Evolutionary conservation across 2,113 vertebrate species (phyloP), one percentile per base, ranked within the genome.

Genomic region (Notiomystis cincta): DNA sequence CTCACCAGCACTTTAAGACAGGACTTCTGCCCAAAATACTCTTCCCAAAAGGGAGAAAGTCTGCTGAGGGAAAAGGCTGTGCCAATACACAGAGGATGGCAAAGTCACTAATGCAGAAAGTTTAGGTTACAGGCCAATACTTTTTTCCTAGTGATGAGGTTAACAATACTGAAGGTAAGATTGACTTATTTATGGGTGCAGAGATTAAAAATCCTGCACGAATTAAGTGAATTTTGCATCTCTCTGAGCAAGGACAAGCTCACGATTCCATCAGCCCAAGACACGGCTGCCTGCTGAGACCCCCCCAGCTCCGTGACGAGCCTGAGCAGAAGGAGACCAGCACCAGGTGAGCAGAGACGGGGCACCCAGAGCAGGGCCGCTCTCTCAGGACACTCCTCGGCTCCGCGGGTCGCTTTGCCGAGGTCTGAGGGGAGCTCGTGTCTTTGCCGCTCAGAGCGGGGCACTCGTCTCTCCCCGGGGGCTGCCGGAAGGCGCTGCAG

Each of bases 101-200:
- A 66, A 92, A 77, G 71, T 60, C 67, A 92, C 23, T 37, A 83
- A 30, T 2, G 35, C 71, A 86, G 70, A 57, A 79, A 69, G 92
- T 56, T 90, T 47, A 69, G 62, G 62, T 88, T 86, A 78, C 40
- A 81, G 85, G 51, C n/a, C 79, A 86, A 9, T 44, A 40, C 71
- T 93, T 70, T 23, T 64, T 81, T 96, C 75, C 85, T 75, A 86
- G 33, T 56, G 71, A 93, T 85, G 89, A 93, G 53, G 79, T 48
- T 77, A 93, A 76, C 70, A 88, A 77, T 21, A 86, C 47, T 31
- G 21, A 79, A 89, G 81, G 70, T 53, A 86, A 79, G 54, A 70
- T 31, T 17, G 58, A 88, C 71, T 56, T 65, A 69, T 58, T 88
- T 90, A 62, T 24, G 13, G 56, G 30, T 6, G 37, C 19, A 95